phyloP scores from a whole-genome alignment of 1,140 invertebrate genomes.

The Phymorhynchus buccinoides region DNA sequence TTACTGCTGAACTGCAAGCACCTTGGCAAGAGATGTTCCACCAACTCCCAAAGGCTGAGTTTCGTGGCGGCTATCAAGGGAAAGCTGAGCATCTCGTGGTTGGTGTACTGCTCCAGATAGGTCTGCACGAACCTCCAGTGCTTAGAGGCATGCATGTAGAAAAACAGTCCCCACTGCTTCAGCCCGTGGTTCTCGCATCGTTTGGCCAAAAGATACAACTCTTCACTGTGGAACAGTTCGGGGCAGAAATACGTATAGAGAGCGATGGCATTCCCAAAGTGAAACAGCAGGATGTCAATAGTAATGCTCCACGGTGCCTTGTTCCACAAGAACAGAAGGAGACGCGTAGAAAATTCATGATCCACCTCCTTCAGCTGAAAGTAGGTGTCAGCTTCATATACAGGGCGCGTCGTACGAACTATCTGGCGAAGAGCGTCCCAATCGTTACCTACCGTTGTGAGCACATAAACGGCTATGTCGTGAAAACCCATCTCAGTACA shows the following conservation, averaged over 20 bases:
- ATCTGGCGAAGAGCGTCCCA: background rate
- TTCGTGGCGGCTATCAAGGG: background rate
- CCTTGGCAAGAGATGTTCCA: background rate
- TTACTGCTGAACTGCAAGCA: too few relatives aligned
- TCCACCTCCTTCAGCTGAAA: background rate
- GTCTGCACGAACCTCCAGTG: background rate
- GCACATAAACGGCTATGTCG: background rate
- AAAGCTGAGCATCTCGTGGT: background rate
- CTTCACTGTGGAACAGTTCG: background rate
- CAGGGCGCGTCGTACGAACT: background rate
- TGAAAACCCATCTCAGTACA: background rate
- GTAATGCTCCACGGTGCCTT: background rate
- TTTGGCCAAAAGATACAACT: background rate
- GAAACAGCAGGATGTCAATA: background rate
- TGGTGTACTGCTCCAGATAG: background rate
- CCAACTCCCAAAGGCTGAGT: background rate
- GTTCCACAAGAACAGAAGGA: background rate
- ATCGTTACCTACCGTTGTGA: background rate
- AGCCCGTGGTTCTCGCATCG: background rate
- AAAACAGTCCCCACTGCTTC: background rate
- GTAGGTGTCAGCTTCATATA: too few relatives aligned
- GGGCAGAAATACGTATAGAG: background rate
- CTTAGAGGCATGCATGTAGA: background rate
- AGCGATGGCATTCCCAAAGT: background rate
- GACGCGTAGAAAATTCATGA: background rate